Base-by-base conservation (phyloP, 1,140 invertebrate species). In the Meloidogyne exigua region DNA sequence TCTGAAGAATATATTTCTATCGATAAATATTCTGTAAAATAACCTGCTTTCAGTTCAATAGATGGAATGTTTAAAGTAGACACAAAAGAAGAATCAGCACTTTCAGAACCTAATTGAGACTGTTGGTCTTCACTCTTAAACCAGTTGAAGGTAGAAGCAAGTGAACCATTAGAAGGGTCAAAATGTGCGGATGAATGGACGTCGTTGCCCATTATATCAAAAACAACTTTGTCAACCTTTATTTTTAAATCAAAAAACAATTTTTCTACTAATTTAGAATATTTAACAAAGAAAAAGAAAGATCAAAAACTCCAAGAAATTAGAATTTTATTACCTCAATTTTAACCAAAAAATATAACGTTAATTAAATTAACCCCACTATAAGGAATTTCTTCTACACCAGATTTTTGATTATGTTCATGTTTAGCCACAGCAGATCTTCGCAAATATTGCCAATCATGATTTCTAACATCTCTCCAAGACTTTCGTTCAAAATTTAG, bases 401-500 rank as follows among this genome's bases (percentile, higher is more conserved):
- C 65, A 26, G 74, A 23, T 18, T 76, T 76, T 36, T 76, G 74
- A 68, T 76, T 76, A 65, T 76, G 74, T 39, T 68, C 74, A 64
- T 66, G 57, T 66, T 76, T 76, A 39, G 74, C 63, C 25, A 76
- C 65, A 62, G 74, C 74, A 49, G 62, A 66, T 57, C 74, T 68
- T 21, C 74, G 66, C 21, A 76, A 76, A 36, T 76, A 76, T 57
- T 76, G 74, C 74, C 74, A 76, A 39, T 76, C 74, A n/a, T 76
- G 74, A 66, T 76, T 76, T 25, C 74, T 18, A 26, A 76, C 74
- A 69, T 76, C 74, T 32, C 65, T 57, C 74, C 74, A 76, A 28
- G 64, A 68, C 64, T 76, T 76, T 15, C 66, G 18, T 39, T 76
- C 74, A 44, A 76, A 76, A 44, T 76, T 76, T 23, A 23, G 2